Conservation (phyloP, 1,140 invertebrate species). For the Eurosta solidaginis region DNA sequence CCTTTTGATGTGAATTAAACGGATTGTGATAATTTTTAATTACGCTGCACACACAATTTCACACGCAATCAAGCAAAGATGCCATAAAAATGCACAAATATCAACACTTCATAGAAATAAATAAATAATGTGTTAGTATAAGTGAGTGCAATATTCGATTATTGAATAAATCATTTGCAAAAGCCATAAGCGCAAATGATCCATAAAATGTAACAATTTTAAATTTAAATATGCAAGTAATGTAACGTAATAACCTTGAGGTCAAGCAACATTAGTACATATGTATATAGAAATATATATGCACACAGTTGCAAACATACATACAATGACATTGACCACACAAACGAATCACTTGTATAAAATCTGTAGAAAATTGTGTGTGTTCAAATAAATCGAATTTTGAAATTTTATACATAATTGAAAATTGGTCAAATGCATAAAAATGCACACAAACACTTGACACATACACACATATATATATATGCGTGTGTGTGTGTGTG, state of each 20-base stretch:
- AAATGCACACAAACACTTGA: conserved; percentile 34
- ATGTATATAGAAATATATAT: not conserved
- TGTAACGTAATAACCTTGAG: conserved; percentile 47
- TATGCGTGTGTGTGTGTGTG: conserved; percentile 42
- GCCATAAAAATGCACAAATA: not conserved
- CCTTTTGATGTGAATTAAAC: conserved; percentile 14
- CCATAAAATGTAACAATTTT: conserved; percentile 42
- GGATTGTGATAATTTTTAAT: conserved; percentile 24
- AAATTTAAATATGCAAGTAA: conserved; percentile 40
- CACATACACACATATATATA: conserved; percentile 17
- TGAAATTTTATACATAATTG: conserved; percentile 60
- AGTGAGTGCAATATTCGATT: not conserved
- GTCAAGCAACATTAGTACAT: conserved; percentile 40
- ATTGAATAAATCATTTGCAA: conserved; percentile 48
- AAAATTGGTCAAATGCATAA: conserved; percentile 48
- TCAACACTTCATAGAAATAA: not conserved
- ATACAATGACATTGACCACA: not conserved
- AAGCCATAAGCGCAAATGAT: conserved; percentile 55
- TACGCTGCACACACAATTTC: not conserved
- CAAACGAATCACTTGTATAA: conserved; percentile 50
- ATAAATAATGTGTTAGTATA: not conserved
- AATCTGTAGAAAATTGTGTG: conserved; percentile 56
- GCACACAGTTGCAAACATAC: not conserved
- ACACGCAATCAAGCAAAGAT: not conserved
- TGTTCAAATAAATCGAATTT: conserved; percentile 47